Percentiles rank a stretch among this genome's conserved stretches.
Evolutionary conservation across 2,888 invertebrate species (phyloP).

Genomic region (Drosophila trichaetosa): DNA sequence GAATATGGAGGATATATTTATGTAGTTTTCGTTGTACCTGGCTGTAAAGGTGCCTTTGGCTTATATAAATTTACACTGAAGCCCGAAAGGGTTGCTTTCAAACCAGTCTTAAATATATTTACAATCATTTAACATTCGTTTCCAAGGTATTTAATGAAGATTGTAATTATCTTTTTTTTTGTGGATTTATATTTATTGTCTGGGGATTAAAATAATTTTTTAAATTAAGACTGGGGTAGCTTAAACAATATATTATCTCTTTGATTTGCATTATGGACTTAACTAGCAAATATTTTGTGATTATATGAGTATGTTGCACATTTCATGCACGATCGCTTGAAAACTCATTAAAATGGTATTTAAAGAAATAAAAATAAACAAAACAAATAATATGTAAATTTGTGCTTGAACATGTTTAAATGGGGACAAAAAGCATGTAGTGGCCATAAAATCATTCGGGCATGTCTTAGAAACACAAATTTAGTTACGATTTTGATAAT

Average conservation of each 20-base stretch:
- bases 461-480: constrained; percentile 50
- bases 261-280: constrained; percentile 36
- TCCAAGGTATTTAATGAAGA: constrained; percentile 17
- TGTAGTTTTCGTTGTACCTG: constrained; percentile 23
- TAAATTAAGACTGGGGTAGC: constrained; percentile 65
- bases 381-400: constrained; percentile 20
- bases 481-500: constrained; percentile 23
- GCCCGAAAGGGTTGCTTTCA: constrained; percentile 20
- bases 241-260: constrained; percentile 29
- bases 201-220: constrained; percentile 33
- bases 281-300: constrained; percentile 28
- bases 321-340: constrained; percentile 72
- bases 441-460: constrained; percentile 61
- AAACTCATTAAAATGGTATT: constrained; percentile 33
- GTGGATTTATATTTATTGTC: constrained; percentile 16
- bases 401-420: constrained; percentile 18
- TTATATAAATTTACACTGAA: constrained; percentile 15
- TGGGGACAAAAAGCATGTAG: constrained; percentile 28
- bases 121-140: constrained; percentile 22
- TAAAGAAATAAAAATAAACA: constrained; percentile 1
- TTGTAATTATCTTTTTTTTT: constrained; percentile 3
- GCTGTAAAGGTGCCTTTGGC: constrained; percentile 70
- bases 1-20: constrained; percentile 21
- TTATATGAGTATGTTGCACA: constrained; percentile 34
- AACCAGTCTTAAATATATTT: constrained; percentile 41